Conservation (phyloP, 2,888 invertebrate genomes). For the Gortyna flavago region DNA sequence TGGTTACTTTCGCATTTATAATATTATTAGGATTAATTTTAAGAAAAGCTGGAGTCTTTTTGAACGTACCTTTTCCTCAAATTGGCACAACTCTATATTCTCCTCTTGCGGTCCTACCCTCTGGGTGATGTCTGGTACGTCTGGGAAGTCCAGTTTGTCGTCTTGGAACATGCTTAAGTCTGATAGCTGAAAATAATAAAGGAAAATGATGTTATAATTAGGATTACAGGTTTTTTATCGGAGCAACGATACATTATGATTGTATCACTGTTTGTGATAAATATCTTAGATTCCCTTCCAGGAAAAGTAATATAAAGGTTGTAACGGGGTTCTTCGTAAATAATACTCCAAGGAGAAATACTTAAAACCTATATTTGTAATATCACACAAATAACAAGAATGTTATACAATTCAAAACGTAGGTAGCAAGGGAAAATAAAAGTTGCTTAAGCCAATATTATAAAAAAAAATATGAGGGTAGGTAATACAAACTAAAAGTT, state of each 20-base stretch:
- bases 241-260: not conserved
- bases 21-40: not conserved
- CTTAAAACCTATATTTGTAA: no score
- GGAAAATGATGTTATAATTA: not conserved
- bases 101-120: slow-evolving; percentile 84
- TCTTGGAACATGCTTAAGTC: slow-evolving; percentile 74
- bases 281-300: not conserved
- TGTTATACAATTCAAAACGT: no score
- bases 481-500: no score
- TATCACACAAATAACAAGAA: no score
- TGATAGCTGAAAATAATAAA: slow-evolving; percentile 68
- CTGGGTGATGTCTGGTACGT: slow-evolving; percentile 83
- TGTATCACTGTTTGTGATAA: slow-evolving; percentile 3
- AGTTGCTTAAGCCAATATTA: no score
- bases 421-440: no score
- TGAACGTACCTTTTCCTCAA: slow-evolving; percentile 74
- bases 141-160: slow-evolving; percentile 75
- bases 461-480: no score
- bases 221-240: no score
- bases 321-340: no score
- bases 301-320: not conserved
- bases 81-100: slow-evolving; percentile 83
- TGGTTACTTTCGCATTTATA: not conserved
- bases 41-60: not conserved
- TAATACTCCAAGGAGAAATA: no score